These are phyloP conservation scores for Acanthococcus lagerstroemiae DNA, from an alignment of 2,888 invertebrate genomes.

Conservation along the genomic window DNA sequence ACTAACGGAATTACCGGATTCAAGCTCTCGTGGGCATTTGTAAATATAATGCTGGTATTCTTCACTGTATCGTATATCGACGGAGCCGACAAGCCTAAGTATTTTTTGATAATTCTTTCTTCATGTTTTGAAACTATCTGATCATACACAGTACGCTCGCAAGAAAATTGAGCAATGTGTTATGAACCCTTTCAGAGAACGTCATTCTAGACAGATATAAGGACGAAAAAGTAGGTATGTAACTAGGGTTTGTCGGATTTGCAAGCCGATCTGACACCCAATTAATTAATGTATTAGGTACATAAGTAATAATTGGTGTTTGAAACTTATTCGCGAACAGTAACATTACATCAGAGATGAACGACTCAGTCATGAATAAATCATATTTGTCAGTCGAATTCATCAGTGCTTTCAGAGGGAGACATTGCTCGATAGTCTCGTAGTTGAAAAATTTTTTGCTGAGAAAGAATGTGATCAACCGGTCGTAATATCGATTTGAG, in stretches of 20 bases:
- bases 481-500: background rate
- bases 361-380: slow-evolving; percentile 36
- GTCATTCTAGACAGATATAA: background rate
- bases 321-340: slow-evolving; percentile 34
- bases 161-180: background rate
- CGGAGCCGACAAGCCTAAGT: background rate
- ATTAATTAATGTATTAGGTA: slow-evolving; percentile 34
- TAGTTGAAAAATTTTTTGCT: background rate
- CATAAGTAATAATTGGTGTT: slow-evolving; percentile 34
- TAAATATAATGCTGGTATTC: slow-evolving; percentile 11
- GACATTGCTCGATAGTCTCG: background rate
- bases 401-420: slow-evolving; percentile 3
- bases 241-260: background rate
- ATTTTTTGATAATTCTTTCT: background rate
- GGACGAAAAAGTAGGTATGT: background rate
- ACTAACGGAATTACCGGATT: slow-evolving; percentile 1
- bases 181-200: background rate
- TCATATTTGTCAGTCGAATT: slow-evolving; percentile 32
- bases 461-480: background rate
- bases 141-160: background rate
- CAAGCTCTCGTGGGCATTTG: background rate
- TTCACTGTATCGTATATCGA: background rate
- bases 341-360: slow-evolving; percentile 35
- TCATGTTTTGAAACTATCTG: background rate
- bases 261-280: slow-evolving; percentile 34